These are phyloP conservation scores for Ictalurus punctatus DNA, from an alignment of 2,113 vertebrate genomes.

Conservation along the genomic window DNA sequence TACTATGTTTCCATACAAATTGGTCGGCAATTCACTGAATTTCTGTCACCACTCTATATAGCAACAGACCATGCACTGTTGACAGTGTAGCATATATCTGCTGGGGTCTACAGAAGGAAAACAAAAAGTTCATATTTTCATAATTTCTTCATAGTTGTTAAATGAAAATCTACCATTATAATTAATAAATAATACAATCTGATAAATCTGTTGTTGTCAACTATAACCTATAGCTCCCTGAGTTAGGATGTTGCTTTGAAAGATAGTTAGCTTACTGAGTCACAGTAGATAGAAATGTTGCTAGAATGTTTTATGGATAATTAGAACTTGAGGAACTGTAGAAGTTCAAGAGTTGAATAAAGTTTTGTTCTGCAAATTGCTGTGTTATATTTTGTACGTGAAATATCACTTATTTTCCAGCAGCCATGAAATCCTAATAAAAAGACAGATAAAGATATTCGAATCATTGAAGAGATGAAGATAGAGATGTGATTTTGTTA, in stretches of 20 bases:
- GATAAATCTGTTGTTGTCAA: background rate
- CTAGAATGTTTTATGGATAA: background rate
- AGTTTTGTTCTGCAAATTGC: background rate
- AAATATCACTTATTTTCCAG: background rate
- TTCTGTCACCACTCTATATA: background rate
- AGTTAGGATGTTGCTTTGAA: background rate
- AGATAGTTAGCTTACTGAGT: background rate
- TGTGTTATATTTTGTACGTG: background rate
- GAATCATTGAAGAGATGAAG: background rate
- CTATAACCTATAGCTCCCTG: background rate
- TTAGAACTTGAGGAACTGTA: background rate
- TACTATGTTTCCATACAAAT: background rate
- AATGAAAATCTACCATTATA: background rate
- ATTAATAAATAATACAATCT: background rate
- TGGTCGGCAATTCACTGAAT: background rate
- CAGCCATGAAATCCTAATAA: background rate
- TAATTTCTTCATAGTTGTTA: background rate
- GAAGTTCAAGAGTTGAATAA: background rate
- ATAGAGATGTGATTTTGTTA: background rate
- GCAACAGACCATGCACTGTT: background rate
- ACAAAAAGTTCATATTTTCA: background rate
- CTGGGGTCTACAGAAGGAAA: background rate
- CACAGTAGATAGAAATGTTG: background rate
- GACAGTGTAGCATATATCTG: background rate
- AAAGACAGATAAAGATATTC: background rate